phyloP scores from a whole-genome alignment of 1,140 invertebrate genomes.

The Aleiodes sp. region DNA sequence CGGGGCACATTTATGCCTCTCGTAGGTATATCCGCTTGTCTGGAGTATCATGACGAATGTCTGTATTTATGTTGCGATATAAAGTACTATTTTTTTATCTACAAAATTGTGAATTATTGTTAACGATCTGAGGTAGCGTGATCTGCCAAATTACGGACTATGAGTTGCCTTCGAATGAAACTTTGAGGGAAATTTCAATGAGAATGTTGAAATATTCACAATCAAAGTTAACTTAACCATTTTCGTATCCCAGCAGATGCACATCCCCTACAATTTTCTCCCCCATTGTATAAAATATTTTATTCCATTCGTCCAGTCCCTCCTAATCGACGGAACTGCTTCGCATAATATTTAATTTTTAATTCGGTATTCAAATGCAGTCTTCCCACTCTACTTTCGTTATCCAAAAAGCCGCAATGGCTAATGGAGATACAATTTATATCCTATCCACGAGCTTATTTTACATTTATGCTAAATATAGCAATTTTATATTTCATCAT shows the following conservation, averaged over 20 bases:
- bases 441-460: constrained; percentile 40
- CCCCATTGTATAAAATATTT: not conserved
- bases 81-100: constrained; percentile 20
- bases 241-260: not conserved
- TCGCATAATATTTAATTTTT: constrained; percentile 46
- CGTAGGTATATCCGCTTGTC: constrained; percentile 48
- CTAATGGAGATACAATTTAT: constrained; percentile 47
- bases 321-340: constrained; percentile 29
- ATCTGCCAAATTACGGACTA: not conserved
- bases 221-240: not conserved
- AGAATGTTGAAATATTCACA: not conserved
- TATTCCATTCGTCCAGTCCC: constrained; percentile 6
- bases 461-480: constrained; percentile 48
- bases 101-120: constrained; percentile 37
- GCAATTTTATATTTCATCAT: too few relatives aligned
- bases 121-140: constrained; percentile 27
- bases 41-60: constrained; percentile 58
- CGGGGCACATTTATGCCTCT: constrained; percentile 47
- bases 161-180: not conserved
- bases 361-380: constrained; percentile 43
- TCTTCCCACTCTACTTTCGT: not conserved
- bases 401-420: constrained; percentile 26
- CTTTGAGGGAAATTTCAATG: not conserved
- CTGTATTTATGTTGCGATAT: constrained; percentile 39
- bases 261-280: not conserved